Conservation (phyloP, 2,113 vertebrate genomes). For the crab-eating macaque (Macaca fascicularis) region T2T-MFA8v1.1 NC_088384.1:116163501-116164000, state of each 20-base stretch:
- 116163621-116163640: rapidly evolving
- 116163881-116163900: too few relatives aligned
- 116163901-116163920: rapidly evolving
- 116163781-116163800: rapidly evolving
- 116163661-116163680: neutral
- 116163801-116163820: neutral
- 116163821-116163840: neutral
- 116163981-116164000: rapidly evolving
- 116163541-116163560: neutral
- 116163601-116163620: neutral
- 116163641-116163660: too few relatives aligned
- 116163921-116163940: neutral
- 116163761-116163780: rapidly evolving
- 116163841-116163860: too few relatives aligned
- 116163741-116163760: rapidly evolving
- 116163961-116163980: neutral
- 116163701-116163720: neutral
- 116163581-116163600: neutral
- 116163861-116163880: too few relatives aligned
- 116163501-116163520: neutral
- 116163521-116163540: neutral
- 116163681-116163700: neutral
- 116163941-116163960: neutral
- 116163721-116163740: neutral
- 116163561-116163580: rapidly evolving